Evolutionary conservation across 2,888 invertebrate genomes (phyloP).

Genomic region (Cetonia aurata): DNA sequence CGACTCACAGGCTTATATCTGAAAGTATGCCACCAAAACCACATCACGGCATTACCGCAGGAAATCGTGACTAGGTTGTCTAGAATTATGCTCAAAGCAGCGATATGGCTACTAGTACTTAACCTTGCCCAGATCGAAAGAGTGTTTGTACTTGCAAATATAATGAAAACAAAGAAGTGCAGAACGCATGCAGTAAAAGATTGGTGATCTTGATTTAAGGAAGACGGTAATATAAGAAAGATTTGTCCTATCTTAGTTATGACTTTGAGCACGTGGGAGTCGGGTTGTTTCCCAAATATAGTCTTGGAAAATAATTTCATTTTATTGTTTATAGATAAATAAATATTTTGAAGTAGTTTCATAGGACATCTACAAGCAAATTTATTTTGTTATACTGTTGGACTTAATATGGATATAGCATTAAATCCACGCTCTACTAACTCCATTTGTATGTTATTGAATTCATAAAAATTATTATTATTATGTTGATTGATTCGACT

Average conservation of each 20-base stretch:
- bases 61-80: conserved; percentile 9
- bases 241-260: conserved; percentile 6
- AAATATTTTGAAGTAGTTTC: not conserved
- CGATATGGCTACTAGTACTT: not conserved
- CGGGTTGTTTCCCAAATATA: not conserved
- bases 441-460: too few relatives aligned
- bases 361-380: not conserved
- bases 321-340: not conserved
- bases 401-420: too few relatives aligned
- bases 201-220: not conserved
- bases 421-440: conserved; percentile 13
- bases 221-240: conserved; percentile 10
- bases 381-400: not conserved
- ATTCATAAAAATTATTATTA: too few relatives aligned
- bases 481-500: too few relatives aligned
- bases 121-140: conserved; percentile 3
- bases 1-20: not conserved
- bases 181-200: not conserved
- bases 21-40: conserved; percentile 6
- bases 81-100: conserved; percentile 1
- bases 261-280: not conserved
- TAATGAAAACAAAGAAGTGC: not conserved
- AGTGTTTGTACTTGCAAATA: not conserved
- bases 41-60: not conserved
- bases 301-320: not conserved